Evolutionary conservation across 2,113 vertebrate genomes (phyloP).

Genomic region (Sylvia atricapilla): DNA sequence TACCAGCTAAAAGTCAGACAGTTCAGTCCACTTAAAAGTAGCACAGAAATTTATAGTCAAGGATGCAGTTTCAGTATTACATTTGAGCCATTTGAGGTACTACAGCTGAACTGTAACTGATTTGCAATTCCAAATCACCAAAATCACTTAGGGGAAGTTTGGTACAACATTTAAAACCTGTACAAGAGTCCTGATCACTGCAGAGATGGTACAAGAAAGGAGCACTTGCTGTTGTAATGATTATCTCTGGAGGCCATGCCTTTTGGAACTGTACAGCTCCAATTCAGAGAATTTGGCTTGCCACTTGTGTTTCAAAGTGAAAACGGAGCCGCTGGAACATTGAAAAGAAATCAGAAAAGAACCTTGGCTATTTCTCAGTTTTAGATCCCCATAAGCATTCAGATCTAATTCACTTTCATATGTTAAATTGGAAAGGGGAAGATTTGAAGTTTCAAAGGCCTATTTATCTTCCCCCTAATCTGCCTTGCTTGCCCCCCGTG

Average conservation of each 20-base stretch:
- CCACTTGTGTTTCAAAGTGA: conserved; percentile 10
- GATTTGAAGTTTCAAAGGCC: conserved; percentile 39
- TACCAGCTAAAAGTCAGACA: background rate
- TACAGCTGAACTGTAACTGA: background rate
- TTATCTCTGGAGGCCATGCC: background rate
- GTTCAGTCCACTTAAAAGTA: background rate
- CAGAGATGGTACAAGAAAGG: background rate
- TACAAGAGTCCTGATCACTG: background rate
- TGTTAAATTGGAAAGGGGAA: conserved; percentile 37
- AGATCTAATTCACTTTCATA: conserved; percentile 42
- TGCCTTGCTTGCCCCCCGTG: background rate
- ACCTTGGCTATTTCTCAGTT: conserved; percentile 15
- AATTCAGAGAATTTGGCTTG: background rate
- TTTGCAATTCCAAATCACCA: background rate
- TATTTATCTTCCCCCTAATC: conserved; percentile 45
- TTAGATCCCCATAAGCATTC: conserved; percentile 21
- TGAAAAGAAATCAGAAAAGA: background rate
- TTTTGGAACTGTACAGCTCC: background rate
- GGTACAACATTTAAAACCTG: background rate
- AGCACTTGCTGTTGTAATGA: background rate
- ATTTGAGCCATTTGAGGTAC: background rate
- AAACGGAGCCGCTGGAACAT: background rate
- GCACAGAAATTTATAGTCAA: background rate
- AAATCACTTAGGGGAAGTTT: background rate
- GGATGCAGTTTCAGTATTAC: background rate